Evolutionary conservation across 2,888 invertebrate species (phyloP), one percentile per base, ranked within the genome.

Genomic region (Idaea straminata): DNA sequence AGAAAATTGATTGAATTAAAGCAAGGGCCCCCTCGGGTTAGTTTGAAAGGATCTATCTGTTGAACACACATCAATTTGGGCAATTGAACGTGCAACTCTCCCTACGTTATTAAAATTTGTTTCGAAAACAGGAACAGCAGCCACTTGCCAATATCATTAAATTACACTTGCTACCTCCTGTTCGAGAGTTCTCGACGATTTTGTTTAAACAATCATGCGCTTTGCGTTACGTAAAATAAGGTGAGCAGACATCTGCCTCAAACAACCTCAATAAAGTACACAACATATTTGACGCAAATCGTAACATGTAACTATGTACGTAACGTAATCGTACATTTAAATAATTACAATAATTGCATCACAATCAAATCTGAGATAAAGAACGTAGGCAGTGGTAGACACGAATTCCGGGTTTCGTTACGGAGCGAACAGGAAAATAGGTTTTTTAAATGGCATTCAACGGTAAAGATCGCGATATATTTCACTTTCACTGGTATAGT

Each of bases 31-130:
- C 88, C 85, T 83, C 82, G 74, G 66, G 76, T 72, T 80, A 80
- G 80, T 85, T 83, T 77, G 80, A 78, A 80, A 74, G 85, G 83
- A 89, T 90, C 83, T 86, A 87, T 88, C 82, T 87, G 89, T 85
- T 77, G 80, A 75, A 81, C 81, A 90, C 90, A 91, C 88, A 91
- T 88, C 88, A 89, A 91, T 91, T 91, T 87, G 85, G 77, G 81
- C 87, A 90, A 91, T 91, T 90, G 89, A 84, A 81, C 70, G 76
- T 70, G 66, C 73, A 69, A 74, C 77, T 71, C 77, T 73, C 66
- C n/a, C 35, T 61, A 35, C 35, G 15, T 35, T 34, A 34, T 5
- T 25, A 25, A 25, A 25, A 25, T 25, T 25, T 25, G 25, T 25
- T 25, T 25, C 25, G 25, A 25, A 25, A 25, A 25, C 25, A 35